A percentile compares a stretch with the other conserved stretches of the same genome.
These are phyloP conservation scores for Galbula dea DNA, from an alignment of 2,113 vertebrate genomes.

Conservation along the genomic window DNA sequence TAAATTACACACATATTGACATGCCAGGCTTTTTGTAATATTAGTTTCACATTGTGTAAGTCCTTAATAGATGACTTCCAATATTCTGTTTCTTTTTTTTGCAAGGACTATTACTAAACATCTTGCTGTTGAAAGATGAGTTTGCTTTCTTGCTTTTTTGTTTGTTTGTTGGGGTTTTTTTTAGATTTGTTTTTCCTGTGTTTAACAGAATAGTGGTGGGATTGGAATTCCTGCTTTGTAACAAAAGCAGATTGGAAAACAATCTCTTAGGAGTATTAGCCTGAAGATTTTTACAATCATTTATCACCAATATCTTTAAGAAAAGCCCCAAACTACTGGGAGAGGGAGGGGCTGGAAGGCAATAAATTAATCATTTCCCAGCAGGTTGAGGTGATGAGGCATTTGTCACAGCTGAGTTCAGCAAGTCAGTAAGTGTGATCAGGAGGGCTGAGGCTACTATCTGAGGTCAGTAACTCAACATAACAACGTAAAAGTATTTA, in stretches of 20 bases:
- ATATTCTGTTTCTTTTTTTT: not conserved
- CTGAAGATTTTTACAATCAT: not conserved
- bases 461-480: not conserved
- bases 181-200: too few relatives aligned
- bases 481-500: not conserved
- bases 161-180: too few relatives aligned
- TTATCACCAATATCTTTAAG: not conserved
- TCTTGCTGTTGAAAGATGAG: not conserved
- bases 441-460: accelerated
- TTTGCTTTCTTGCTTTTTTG: not conserved
- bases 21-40: not conserved
- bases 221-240: not conserved
- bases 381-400: not conserved
- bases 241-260: not conserved
- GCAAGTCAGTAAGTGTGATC: not conserved
- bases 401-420: not conserved
- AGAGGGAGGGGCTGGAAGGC: not conserved
- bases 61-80: not conserved
- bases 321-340: not conserved
- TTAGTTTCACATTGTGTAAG: not conserved
- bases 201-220: not conserved
- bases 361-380: not conserved
- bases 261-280: not conserved
- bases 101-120: not conserved
- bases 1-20: not conserved